These are phyloP conservation scores for Itoplectis maculator DNA, from an alignment of 2,888 invertebrate genomes.

Conservation along the genomic window DNA sequence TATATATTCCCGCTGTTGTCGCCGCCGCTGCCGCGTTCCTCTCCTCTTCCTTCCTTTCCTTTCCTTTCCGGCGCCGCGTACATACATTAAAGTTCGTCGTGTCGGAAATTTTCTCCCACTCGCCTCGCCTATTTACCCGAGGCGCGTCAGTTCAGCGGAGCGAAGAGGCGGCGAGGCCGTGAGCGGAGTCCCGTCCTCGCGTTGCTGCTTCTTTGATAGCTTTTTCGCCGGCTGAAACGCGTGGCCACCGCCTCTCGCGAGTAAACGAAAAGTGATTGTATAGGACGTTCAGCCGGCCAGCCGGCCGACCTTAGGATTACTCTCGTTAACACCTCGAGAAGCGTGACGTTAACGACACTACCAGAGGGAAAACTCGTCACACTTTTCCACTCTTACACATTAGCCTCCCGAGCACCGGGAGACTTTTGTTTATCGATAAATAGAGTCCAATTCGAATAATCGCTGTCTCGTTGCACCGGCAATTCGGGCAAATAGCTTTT, in stretches of 20 bases:
- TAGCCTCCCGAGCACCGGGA: neutral
- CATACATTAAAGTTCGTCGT: slow-evolving; percentile 65
- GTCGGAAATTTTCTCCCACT: slow-evolving; percentile 61
- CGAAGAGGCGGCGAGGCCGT: slow-evolving; percentile 4
- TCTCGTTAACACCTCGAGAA: slow-evolving; percentile 62
- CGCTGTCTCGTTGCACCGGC: neutral
- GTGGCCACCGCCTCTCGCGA: slow-evolving; percentile 14
- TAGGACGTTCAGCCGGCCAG: neutral
- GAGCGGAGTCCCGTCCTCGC: slow-evolving; percentile 18
- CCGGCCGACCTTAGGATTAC: slow-evolving; percentile 47
- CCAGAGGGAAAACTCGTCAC: slow-evolving; percentile 15
- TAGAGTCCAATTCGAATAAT: neutral
- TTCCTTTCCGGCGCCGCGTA: slow-evolving; percentile 24
- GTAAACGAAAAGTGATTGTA: slow-evolving; percentile 48
- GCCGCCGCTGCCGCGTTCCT: neutral
- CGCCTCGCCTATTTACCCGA: slow-evolving; percentile 52
- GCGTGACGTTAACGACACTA: neutral
- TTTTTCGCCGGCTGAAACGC: slow-evolving; percentile 7
- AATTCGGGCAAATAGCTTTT: neutral
- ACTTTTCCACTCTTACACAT: slow-evolving; percentile 1
- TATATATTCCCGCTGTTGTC: no score
- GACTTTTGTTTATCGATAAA: slow-evolving; percentile 1
- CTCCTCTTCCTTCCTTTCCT: slow-evolving; percentile 29
- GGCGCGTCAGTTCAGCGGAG: slow-evolving; percentile 54
- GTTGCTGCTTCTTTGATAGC: slow-evolving; percentile 53